Percentiles rank a stretch among this genome's conserved stretches.
These are phyloP conservation scores for Bubo bubo DNA, from an alignment of 2,113 vertebrate genomes.

Conservation along the genomic window DNA sequence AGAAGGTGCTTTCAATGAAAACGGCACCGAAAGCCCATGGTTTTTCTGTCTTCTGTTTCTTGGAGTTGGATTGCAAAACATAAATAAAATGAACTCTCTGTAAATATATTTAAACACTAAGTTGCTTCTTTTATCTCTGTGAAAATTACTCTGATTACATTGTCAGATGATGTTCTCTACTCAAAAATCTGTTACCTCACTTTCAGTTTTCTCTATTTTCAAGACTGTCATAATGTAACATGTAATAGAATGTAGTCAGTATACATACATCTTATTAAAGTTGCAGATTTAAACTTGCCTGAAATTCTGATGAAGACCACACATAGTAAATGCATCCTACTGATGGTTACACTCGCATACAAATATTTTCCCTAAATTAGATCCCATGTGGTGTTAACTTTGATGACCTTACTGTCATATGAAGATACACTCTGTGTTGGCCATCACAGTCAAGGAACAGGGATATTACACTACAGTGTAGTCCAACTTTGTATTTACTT, in stretches of 20 bases:
- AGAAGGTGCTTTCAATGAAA: background rate
- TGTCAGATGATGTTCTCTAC: background rate
- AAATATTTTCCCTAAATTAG: background rate
- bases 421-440: background rate
- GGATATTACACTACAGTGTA: background rate
- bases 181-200: background rate
- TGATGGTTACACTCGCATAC: background rate
- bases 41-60: background rate
- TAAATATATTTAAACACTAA: background rate
- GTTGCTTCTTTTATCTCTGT: background rate
- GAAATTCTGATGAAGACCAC: background rate
- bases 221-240: background rate
- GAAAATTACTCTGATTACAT: background rate
- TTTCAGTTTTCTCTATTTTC: background rate
- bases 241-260: background rate
- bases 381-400: background rate
- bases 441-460: background rate
- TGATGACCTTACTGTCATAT: background rate
- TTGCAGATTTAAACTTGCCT: background rate
- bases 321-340: background rate
- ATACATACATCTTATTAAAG: background rate
- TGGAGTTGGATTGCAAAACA: background rate
- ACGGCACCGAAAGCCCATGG: background rate
- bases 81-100: background rate
- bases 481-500: background rate